phyloP scores from a whole-genome alignment of 2,888 invertebrate species.

The Tetheella fluctuosa region DNA sequence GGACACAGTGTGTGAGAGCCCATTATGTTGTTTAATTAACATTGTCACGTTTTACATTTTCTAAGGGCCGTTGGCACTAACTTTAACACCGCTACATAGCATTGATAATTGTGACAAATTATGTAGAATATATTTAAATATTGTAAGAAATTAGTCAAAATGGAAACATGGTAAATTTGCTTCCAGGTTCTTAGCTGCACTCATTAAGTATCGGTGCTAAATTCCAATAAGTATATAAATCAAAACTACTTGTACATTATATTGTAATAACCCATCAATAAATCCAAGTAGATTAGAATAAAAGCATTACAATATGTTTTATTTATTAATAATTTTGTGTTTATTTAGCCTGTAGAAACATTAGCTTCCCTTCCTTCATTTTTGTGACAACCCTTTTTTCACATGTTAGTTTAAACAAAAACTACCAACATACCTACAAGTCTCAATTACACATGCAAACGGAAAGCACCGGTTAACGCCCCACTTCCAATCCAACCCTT shows the following conservation, averaged over 20 bases:
- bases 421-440: background rate
- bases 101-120: slow-evolving; percentile 15
- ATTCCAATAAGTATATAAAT: background rate
- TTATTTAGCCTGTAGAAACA: too few relatives aligned
- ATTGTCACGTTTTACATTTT: slow-evolving; percentile 58
- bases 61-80: slow-evolving; percentile 30
- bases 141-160: too few relatives aligned
- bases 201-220: too few relatives aligned
- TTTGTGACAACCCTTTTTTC: background rate
- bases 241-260: too few relatives aligned
- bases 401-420: background rate
- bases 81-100: slow-evolving; percentile 20
- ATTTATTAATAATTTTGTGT: too few relatives aligned
- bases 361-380: too few relatives aligned
- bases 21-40: slow-evolving; percentile 68
- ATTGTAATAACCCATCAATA: too few relatives aligned
- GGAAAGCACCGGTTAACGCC: slow-evolving; percentile 41
- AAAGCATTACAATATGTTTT: too few relatives aligned
- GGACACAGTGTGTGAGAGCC: slow-evolving; percentile 43
- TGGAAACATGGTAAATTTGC: background rate
- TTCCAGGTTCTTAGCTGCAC: background rate
- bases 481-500: slow-evolving; percentile 59
- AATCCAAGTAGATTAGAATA: too few relatives aligned
- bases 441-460: slow-evolving; percentile 31
- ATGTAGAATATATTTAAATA: too few relatives aligned